Evolutionary conservation across 2,113 vertebrate species (phyloP).

Genomic region (Conger conger): DNA sequence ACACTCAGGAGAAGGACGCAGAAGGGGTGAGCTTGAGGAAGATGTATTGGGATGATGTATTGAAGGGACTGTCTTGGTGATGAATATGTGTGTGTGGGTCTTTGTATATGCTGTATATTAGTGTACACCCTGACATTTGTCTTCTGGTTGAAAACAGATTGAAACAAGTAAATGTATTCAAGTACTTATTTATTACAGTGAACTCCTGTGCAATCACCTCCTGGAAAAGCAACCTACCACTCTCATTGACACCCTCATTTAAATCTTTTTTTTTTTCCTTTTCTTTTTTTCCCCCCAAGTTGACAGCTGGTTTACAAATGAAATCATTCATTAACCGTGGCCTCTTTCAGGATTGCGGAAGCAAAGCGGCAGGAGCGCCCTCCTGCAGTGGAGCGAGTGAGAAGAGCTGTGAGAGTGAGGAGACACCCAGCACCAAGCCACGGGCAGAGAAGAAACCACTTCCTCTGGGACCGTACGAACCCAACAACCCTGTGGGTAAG

Average conservation of each 20-base stretch:
- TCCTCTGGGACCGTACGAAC: slow-evolving; percentile 78
- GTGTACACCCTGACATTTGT: neutral
- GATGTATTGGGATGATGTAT: neutral
- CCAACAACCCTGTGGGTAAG: slow-evolving; percentile 87
- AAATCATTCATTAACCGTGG: neutral
- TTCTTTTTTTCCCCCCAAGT: too few relatives aligned
- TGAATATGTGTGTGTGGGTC: neutral
- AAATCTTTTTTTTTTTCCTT: too few relatives aligned
- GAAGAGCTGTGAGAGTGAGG: slow-evolving; percentile 31
- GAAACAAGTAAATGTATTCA: too few relatives aligned
- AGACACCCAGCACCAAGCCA: neutral
- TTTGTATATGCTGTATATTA: slow-evolving; percentile 7
- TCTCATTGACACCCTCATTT: too few relatives aligned
- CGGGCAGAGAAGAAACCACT: slow-evolving; percentile 47
- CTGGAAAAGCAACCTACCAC: too few relatives aligned
- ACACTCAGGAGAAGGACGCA: too few relatives aligned
- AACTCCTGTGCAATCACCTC: too few relatives aligned
- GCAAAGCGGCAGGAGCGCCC: neutral
- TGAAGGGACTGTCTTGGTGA: neutral
- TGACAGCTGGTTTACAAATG: neutral
- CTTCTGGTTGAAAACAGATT: too few relatives aligned
- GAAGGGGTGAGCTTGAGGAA: slow-evolving; percentile 32
- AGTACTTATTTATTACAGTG: too few relatives aligned
- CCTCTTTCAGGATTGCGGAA: slow-evolving; percentile 26
- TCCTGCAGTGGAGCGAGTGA: slow-evolving; percentile 22